Base-by-base conservation (phyloP, 53 echinoderm and acorn worm genomes). In the Echinometra lucunter region DNA sequence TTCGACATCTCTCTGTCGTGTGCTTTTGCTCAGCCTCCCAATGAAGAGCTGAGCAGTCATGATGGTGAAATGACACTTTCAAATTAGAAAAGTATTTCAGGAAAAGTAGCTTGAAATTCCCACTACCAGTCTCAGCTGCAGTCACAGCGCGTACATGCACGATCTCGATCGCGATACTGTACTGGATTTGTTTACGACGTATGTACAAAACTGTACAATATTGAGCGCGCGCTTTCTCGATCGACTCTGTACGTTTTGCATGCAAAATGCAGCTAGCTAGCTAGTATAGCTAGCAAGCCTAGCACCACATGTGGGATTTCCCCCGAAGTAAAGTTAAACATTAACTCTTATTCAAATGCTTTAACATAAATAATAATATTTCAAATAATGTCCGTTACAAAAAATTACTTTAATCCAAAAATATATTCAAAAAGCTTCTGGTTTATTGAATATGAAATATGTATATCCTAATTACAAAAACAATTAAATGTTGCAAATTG, bases 11-110 rank as follows among this genome's bases (percentile, higher is more conserved):
- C 98, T 94, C 60, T 97, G 96, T 45, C 97, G 88, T 19, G 95
- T 96, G 45, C 81, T 90, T 58, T 98, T 98, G 92, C 97, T 97
- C 91, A 98, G 74, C 78, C 98, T 95, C 70, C 98, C 98, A 23
- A 98, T 91, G 72, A 98, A 98, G 37, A 98, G 95, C 90, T 98
- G 97, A n/a, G 98, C 98, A 58, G 95, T 92, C 94, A 94, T 96
- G 72, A 83, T 96, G 42, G 16, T 19, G 38, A 7, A 3, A 78
- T 38, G 38, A 16, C 6, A 78, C 78, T 78, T 18, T 19, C 38
- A 12, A 78, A 78, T 21, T 38, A 40, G 8, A 6, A 12, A 30
- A 2, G 40, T 35, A 19, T 42, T 28, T 78, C 23, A 19, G 21
- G 19, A 78, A 42, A 78, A 40, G 4, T 23, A 23, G 5, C 60